These are phyloP conservation scores for Shargacucullia verbasci DNA, from an alignment of 2,888 invertebrate genomes.

Conservation along the genomic window DNA sequence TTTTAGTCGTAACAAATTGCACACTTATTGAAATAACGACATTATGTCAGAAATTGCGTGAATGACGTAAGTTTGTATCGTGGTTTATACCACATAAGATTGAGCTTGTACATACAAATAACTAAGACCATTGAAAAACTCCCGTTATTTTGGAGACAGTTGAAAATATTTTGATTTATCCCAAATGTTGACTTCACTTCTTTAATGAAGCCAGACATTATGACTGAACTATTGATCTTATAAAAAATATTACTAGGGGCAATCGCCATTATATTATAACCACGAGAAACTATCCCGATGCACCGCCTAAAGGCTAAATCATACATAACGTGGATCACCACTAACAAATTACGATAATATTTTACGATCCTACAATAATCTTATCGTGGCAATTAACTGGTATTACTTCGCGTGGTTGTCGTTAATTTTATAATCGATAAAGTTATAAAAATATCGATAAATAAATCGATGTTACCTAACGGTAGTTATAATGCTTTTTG, in stretches of 20 bases:
- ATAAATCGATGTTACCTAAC: slow-evolving; percentile 48
- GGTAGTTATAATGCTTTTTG: slow-evolving; percentile 14
- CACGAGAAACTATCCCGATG: slow-evolving; percentile 25
- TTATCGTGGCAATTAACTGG: slow-evolving; percentile 70
- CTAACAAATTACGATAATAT: slow-evolving; percentile 59
- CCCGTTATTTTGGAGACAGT: no score
- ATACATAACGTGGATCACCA: slow-evolving; percentile 35
- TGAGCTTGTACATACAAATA: no score
- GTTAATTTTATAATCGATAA: slow-evolving; percentile 51
- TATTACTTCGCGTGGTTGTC: slow-evolving; percentile 47
- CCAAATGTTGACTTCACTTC: no score
- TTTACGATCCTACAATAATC: slow-evolving; percentile 62
- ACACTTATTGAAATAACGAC: slow-evolving; percentile 24
- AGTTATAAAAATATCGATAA: slow-evolving; percentile 56
- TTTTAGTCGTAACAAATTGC: slow-evolving; percentile 50
- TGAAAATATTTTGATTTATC: no score
- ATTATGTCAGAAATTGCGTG: slow-evolving; percentile 36
- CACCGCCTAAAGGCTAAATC: slow-evolving; percentile 30
- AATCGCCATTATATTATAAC: slow-evolving; percentile 1
- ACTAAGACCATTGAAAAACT: no score
- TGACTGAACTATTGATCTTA: background rate
- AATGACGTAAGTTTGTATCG: slow-evolving; percentile 27
- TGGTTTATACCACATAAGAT: no score
- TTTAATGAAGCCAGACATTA: no score
- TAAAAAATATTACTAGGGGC: background rate